Evolutionary conservation across 2,113 vertebrate species (phyloP), one percentile per base, ranked within the genome.

Genomic region (Poecile atricapillus): DNA sequence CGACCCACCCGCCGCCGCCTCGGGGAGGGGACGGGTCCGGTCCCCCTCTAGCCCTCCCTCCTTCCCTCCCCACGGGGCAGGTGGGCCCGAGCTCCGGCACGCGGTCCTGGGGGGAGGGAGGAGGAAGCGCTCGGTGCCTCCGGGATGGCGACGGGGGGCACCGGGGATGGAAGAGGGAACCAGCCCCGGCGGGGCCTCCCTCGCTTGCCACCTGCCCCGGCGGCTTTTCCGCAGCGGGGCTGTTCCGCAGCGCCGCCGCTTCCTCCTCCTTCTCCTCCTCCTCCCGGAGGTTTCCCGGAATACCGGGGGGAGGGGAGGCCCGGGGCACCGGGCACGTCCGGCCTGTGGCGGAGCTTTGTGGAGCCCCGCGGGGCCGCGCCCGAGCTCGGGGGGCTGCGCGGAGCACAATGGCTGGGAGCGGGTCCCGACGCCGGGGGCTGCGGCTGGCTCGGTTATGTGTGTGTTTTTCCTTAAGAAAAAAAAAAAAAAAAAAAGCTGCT

Each of bases 281-380:
- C 56, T 88, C 87, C 78, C 55, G 94, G 87, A 91, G 93, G 56
- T 82, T 96, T 96, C 96, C 96, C 94, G 95, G 95, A 96, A 94
- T 93, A 78, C 71, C 58, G 91, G 82, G 77, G 93, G 65, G 70
- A 77, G 90, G 85, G 83, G 90, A 83, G 80, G 89, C 90, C 74
- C 92, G 77, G 96, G 87, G 87, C 95, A 75, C 74, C 84, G 79
- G 86, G 93, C 93, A 86, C 78, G 92, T 83, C 90, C 83, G 90
- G 91, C 93, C 93, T 94, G 89, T 87, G 88, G 91, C 85, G 84
- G 83, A 84, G 93, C 83, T 71, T 75, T 77, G 92, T 67, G 86
- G 86, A 89, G 86, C 93, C 67, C 77, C 37, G 53, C 60, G 83
- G 83, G 88, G 92, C 78, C 83, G 88, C 92, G 65, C 83, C 88